Evolutionary conservation across 2,113 vertebrate genomes (phyloP), one percentile per base, ranked within the genome.

Genomic region (Nerophis lumbriciformis): DNA sequence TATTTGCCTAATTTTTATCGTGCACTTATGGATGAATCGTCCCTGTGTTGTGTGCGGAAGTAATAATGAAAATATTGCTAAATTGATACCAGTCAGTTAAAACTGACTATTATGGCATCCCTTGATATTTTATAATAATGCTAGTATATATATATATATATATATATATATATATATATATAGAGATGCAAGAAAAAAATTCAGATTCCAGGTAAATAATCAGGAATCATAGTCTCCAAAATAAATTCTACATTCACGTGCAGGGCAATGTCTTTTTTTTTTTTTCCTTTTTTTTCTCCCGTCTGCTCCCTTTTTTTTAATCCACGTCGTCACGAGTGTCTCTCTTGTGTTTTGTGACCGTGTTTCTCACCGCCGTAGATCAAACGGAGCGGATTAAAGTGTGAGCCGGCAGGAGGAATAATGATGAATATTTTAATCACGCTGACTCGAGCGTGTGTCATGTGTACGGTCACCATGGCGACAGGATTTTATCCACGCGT

Each of bases 381-480:
- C 81, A 82, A 78, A 83, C 68, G 10, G 65, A 68, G 54, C 54
- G 84, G 85, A 86, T 86, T 83, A 81, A 67, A 59, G 71, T 51
- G 71, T 48, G 80, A 75, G 70, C 62, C 48, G 63, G 75, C 77
- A 83, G 76, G 70, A 71, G 81, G 82, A 87, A 84, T 86, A 87
- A 86, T 85, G 72, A 85, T 83, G 83, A 86, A 84, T 85, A 83
- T 77, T 85, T 87, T 79, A 83, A 86, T 86, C 80, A 79, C 78
- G 77, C 56, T 70, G 78, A 86, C 79, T 86, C 76, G 80, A 63
- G 73, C 8, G 68, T 68, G 77, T 82, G 83, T 87, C 74, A 78
- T 86, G 83, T 87, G 84, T 63, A 78, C 45, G 81, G 87, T 86
- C 83, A 79, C 80, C 69, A 69, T 79, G 83, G 85, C 80, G 85